phyloP scores from a whole-genome alignment of 2,888 invertebrate species.

The Galerucella nymphaeae region DNA sequence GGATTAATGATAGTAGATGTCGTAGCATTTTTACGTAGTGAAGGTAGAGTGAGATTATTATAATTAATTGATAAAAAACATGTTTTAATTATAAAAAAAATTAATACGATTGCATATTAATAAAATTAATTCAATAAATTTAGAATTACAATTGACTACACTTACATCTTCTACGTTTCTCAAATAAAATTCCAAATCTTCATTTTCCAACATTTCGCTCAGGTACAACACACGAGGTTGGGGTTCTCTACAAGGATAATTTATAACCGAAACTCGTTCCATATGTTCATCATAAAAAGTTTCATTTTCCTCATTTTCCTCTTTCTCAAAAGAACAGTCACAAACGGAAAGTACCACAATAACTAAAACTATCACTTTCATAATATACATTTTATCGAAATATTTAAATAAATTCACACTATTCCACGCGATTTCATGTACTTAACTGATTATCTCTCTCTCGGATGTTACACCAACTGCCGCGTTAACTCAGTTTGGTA shows the following conservation, averaged over 20 bases:
- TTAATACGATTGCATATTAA: too few species aligned
- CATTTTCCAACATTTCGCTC: constrained; percentile 2
- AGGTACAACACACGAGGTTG: constrained; percentile 17
- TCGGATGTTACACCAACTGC: neutral
- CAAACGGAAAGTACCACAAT: neutral
- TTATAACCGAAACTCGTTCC: neutral
- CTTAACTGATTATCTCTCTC: neutral
- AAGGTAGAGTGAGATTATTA: too few species aligned
- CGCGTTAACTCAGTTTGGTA: neutral
- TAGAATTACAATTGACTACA: neutral
- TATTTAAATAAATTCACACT: neutral
- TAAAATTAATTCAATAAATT: too few species aligned
- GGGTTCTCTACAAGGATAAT: constrained; percentile 19
- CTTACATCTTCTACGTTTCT: neutral
- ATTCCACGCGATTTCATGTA: neutral
- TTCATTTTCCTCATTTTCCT: neutral
- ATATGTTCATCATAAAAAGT: neutral
- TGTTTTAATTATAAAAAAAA: too few species aligned
- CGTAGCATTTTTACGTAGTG: too few species aligned
- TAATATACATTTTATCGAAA: neutral
- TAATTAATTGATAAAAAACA: too few species aligned
- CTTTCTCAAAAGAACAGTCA: neutral
- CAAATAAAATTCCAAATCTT: neutral
- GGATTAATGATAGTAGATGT: too few species aligned
- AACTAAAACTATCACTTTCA: constrained; percentile 5